A percentile compares a stretch with the other conserved stretches of the same genome.
Evolutionary conservation across 2,797 vertebrate genomes (phyloP).

Genomic region (Oryzias dopingdopingensis): DNA sequence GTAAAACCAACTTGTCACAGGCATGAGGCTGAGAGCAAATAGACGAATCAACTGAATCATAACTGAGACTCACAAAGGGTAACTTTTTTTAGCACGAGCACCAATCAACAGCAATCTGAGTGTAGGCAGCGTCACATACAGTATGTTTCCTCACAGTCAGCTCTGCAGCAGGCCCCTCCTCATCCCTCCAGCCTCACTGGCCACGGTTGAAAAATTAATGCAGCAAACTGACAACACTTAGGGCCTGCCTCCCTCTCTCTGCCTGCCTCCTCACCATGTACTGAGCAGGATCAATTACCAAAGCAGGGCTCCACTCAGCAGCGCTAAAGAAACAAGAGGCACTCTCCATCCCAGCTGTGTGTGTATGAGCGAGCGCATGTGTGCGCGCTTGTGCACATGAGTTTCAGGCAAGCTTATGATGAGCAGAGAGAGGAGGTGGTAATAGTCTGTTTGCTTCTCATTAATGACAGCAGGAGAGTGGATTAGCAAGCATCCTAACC

Average conservation of each 20-base stretch:
- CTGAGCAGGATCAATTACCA: conserved; percentile 82
- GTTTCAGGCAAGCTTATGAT: conserved; percentile 60
- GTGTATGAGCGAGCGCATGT: conserved; percentile 21
- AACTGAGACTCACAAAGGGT: conserved; percentile 33
- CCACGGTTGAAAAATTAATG: conserved; percentile 80
- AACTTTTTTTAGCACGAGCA: conserved; percentile 39
- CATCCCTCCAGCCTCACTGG: conserved; percentile 59
- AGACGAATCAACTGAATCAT: conserved; percentile 41
- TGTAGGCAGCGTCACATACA: conserved; percentile 21
- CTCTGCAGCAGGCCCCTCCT: conserved; percentile 69
- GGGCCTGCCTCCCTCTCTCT: conserved; percentile 57
- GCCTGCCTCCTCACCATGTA: conserved; percentile 49
- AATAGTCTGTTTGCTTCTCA: conserved; percentile 75
- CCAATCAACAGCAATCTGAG: conserved; percentile 5
- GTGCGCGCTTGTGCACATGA: conserved; percentile 11
- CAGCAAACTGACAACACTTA: conserved; percentile 79
- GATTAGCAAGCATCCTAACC: conserved; percentile 71
- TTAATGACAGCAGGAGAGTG: conserved; percentile 75
- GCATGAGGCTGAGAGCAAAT: conserved; percentile 47
- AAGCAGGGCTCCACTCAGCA: conserved; percentile 69
- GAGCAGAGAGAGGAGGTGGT: conserved; percentile 68
- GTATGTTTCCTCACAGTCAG: conserved; percentile 42
- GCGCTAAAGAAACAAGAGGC: conserved; percentile 69
- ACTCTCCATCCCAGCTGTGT: conserved; percentile 60
- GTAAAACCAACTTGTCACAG: conserved; percentile 67